These are phyloP conservation scores for Mantis religiosa DNA, from an alignment of 2,888 invertebrate genomes.

Conservation along the genomic window DNA sequence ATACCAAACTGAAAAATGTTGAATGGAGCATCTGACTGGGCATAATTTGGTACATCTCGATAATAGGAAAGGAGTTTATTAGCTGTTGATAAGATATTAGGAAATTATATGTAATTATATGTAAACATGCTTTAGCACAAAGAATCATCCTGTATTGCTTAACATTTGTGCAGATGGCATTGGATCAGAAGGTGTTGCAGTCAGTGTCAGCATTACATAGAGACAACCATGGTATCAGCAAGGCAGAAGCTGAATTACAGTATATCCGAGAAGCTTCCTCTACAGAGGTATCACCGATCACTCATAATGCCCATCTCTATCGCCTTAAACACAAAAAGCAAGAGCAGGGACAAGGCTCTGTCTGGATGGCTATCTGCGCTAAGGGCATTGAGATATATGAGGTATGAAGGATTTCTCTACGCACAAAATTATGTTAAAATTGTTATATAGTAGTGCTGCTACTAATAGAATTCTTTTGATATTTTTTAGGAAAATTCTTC, in stretches of 20 bases:
- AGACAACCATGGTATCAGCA: constrained; percentile 73
- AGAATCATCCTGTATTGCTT: background rate
- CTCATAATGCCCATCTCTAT: constrained; percentile 82
- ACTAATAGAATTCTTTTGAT: too few species aligned
- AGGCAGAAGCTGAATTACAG: constrained; percentile 76
- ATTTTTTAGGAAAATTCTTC: constrained; percentile 36
- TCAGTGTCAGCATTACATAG: constrained; percentile 73
- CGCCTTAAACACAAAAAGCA: constrained; percentile 60
- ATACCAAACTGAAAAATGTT: too few species aligned
- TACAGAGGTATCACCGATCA: constrained; percentile 47
- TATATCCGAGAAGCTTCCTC: constrained; percentile 63
- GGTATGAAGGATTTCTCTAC: constrained; percentile 39
- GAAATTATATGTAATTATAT: too few species aligned
- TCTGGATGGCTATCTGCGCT: constrained; percentile 88
- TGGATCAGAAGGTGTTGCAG: constrained; percentile 37
- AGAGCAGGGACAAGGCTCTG: constrained; percentile 63
- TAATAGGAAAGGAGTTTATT: too few species aligned
- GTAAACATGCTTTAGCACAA: background rate
- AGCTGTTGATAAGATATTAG: too few species aligned
- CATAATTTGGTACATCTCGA: too few species aligned
- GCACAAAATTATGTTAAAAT: too few species aligned
- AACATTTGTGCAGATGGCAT: constrained; percentile 14
- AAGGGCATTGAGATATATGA: constrained; percentile 85
- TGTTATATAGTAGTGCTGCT: too few species aligned
- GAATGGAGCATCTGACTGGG: too few species aligned